Percentiles rank a stretch among this genome's conserved stretches.
These are phyloP conservation scores for Rhingia campestris DNA, from an alignment of 2,888 invertebrate genomes.

Conservation along the genomic window DNA sequence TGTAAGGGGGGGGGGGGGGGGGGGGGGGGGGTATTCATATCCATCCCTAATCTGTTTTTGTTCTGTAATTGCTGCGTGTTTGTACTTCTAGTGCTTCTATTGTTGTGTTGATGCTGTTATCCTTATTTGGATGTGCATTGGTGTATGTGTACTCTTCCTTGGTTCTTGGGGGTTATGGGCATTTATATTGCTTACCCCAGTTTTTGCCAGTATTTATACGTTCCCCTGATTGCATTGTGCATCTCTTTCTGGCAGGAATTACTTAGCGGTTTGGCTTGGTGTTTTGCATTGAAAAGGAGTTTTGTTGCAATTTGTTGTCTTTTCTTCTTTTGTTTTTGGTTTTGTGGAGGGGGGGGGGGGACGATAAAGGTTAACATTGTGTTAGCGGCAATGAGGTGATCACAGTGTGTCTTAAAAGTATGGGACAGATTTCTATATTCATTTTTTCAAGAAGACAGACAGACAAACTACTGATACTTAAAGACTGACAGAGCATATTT, in stretches of 20 bases:
- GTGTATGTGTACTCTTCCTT: constrained; percentile 8
- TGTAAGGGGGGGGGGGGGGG: no score
- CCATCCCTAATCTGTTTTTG: background rate
- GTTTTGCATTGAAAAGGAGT: constrained; percentile 35
- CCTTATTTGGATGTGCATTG: constrained; percentile 22
- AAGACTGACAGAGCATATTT: no score
- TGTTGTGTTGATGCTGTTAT: constrained; percentile 36
- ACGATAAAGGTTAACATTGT: no score
- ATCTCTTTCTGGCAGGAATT: constrained; percentile 19
- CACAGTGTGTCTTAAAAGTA: no score
- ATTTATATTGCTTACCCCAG: constrained; percentile 33
- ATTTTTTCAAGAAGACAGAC: no score
- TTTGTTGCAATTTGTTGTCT: constrained; percentile 30
- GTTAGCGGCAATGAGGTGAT: no score
- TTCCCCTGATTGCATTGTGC: background rate
- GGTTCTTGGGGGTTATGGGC: background rate
- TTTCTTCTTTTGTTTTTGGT: background rate
- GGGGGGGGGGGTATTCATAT: no score
- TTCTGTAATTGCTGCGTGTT: constrained; percentile 2
- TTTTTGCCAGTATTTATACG: background rate
- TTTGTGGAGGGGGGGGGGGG: no score
- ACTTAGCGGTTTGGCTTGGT: constrained; percentile 14
- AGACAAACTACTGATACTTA: no score
- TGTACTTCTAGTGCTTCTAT: constrained; percentile 13
- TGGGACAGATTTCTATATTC: no score